Evolutionary conservation across 2,113 vertebrate genomes (phyloP).

Genomic region (Paramisgurnus dabryanus): DNA sequence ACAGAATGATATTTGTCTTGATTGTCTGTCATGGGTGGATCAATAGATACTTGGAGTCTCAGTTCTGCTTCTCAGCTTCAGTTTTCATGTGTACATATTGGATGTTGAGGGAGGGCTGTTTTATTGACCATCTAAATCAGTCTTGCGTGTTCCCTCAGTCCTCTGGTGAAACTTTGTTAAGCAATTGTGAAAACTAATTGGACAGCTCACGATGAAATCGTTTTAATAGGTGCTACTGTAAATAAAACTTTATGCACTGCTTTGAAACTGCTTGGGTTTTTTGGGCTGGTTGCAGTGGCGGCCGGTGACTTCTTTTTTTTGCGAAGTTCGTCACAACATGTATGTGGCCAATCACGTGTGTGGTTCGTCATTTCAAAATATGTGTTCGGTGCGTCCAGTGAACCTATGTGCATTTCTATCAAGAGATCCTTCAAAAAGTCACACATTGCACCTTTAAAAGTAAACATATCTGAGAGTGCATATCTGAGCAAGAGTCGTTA

Average conservation of each 20-base stretch:
- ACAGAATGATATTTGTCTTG: slow-evolving; percentile 61
- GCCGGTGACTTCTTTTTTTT: too few species aligned
- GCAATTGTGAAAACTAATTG: too few species aligned
- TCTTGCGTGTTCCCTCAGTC: neutral
- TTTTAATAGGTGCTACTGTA: neutral
- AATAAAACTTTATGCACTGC: neutral
- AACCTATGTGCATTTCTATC: too few species aligned
- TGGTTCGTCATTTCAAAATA: too few species aligned
- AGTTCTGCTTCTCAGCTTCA: neutral
- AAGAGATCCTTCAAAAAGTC: too few species aligned
- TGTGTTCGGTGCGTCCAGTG: too few species aligned
- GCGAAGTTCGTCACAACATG: too few species aligned
- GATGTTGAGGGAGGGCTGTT: neutral
- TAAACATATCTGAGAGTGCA: too few species aligned
- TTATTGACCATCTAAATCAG: slow-evolving; percentile 20
- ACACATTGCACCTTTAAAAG: too few species aligned
- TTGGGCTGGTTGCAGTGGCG: neutral
- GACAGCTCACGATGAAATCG: too few species aligned
- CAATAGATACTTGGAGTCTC: neutral
- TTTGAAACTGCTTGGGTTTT: neutral
- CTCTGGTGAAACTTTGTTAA: neutral
- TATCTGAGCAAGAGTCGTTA: too few species aligned
- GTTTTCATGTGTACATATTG: slow-evolving; percentile 5
- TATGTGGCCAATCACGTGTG: too few species aligned
- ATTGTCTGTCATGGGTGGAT: slow-evolving; percentile 51